Conservation (phyloP, 2,797 vertebrate species). For the Tragelaphus oryx region DNA sequence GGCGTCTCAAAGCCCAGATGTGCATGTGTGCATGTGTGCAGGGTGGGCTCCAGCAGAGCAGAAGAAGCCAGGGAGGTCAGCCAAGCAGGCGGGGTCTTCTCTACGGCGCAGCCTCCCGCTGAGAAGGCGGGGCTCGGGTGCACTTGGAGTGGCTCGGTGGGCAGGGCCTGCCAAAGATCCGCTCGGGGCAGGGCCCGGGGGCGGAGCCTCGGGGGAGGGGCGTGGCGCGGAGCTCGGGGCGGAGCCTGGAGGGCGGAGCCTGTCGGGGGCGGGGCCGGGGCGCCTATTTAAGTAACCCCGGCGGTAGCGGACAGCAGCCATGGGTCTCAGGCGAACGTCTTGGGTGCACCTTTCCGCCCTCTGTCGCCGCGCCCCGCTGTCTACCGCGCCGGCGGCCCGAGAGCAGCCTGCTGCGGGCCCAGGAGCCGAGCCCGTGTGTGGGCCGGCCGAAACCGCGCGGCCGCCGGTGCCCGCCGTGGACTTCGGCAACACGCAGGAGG, state of each 20-base stretch:
- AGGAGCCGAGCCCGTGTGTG: slow-evolving; percentile 67
- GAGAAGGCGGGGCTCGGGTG: background rate
- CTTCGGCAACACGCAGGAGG: slow-evolving; percentile 88
- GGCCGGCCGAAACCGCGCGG: background rate
- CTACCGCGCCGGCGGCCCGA: slow-evolving; percentile 14
- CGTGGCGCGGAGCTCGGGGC: background rate
- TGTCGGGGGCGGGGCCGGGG: background rate
- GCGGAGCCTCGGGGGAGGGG: background rate
- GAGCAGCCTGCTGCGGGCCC: background rate
- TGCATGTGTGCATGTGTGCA: background rate
- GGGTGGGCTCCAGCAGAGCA: background rate
- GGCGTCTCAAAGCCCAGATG: background rate
- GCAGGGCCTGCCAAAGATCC: background rate
- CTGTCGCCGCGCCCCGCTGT: background rate
- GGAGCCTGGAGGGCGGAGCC: background rate
- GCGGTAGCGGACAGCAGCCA: fast-evolving
- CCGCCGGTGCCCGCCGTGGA: slow-evolving; percentile 78
- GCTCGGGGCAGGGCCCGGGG: background rate
- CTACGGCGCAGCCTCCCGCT: fast-evolving
- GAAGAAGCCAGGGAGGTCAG: background rate
- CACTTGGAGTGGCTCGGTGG: fast-evolving
- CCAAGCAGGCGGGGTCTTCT: background rate
- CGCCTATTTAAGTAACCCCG: fast-evolving
- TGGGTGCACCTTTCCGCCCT: background rate
- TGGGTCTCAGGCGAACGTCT: background rate